phyloP scores from a whole-genome alignment of 2,888 invertebrate genomes.

The Ferrisia virgata region DNA sequence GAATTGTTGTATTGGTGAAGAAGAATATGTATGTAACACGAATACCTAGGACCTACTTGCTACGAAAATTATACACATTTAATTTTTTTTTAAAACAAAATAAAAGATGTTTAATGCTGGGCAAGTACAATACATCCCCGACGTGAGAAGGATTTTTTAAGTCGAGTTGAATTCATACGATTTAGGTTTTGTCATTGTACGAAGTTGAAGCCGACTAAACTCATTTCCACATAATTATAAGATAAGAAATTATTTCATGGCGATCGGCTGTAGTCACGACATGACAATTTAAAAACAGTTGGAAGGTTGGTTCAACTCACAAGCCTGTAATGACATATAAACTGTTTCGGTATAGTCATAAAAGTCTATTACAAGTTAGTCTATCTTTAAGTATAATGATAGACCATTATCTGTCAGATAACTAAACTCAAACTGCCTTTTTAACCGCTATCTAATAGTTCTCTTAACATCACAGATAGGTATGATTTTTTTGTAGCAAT shows the following conservation, averaged over 20 bases:
- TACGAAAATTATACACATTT: background rate
- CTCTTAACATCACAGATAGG: slow-evolving; percentile 12
- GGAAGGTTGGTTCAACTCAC: slow-evolving; percentile 39
- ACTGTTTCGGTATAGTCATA: slow-evolving; percentile 39
- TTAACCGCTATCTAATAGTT: slow-evolving; percentile 37
- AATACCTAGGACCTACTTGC: background rate
- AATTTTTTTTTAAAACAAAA: background rate
- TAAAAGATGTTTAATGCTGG: background rate
- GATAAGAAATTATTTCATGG: slow-evolving; percentile 39
- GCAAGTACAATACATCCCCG: background rate
- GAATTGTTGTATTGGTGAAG: background rate
- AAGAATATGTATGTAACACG: background rate
- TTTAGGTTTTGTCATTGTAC: slow-evolving; percentile 43
- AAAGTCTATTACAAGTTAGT: slow-evolving; percentile 41
- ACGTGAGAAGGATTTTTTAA: slow-evolving; percentile 16
- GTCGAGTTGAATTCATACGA: background rate
- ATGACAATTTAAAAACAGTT: slow-evolving; percentile 41
- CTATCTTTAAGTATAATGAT: slow-evolving; percentile 39
- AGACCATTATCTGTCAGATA: slow-evolving; percentile 41
- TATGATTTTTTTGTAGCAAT: background rate
- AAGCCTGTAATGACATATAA: slow-evolving; percentile 42
- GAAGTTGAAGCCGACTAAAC: slow-evolving; percentile 32
- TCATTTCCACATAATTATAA: slow-evolving; percentile 45
- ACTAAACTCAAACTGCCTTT: slow-evolving; percentile 41
- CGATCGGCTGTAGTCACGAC: slow-evolving; percentile 40